Percentiles rank a stretch among this genome's conserved stretches.
Evolutionary conservation across 2,797 vertebrate genomes (phyloP).

Genomic region (Typhlichthys subterraneus): DNA sequence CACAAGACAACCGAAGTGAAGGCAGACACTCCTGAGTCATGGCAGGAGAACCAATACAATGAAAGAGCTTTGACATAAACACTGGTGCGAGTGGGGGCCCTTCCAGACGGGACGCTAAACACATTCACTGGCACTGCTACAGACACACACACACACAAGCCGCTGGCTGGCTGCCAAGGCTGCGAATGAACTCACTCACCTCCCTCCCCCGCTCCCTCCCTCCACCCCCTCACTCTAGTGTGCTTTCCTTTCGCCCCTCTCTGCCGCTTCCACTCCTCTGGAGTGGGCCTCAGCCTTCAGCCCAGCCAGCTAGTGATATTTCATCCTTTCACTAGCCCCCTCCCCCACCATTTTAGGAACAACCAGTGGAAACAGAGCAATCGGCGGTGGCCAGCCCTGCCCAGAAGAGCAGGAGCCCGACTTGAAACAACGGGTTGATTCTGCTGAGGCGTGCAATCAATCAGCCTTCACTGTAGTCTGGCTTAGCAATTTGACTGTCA

Average conservation of each 20-base stretch:
- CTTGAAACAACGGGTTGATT: slow-evolving; percentile 65
- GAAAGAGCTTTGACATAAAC: slow-evolving; percentile 72
- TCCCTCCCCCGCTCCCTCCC: slow-evolving; percentile 49
- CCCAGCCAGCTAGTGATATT: slow-evolving; percentile 57
- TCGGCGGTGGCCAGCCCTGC: slow-evolving; percentile 50
- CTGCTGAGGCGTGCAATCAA: slow-evolving; percentile 56
- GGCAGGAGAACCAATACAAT: slow-evolving; percentile 68
- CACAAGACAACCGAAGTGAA: slow-evolving; percentile 22
- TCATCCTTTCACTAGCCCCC: slow-evolving; percentile 55
- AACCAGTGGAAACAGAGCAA: slow-evolving; percentile 62
- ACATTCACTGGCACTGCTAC: slow-evolving; percentile 78
- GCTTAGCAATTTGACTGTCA: slow-evolving; percentile 24
- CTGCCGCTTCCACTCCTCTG: slow-evolving; percentile 51
- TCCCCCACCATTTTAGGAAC: slow-evolving; percentile 66
- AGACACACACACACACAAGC: slow-evolving; percentile 80
- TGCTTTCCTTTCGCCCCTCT: slow-evolving; percentile 52
- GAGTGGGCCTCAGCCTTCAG: slow-evolving; percentile 61
- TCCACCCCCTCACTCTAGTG: slow-evolving; percentile 42
- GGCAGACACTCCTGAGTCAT: slow-evolving; percentile 58
- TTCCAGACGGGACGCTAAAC: slow-evolving; percentile 80
- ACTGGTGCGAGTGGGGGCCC: slow-evolving; percentile 65
- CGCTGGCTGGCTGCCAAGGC: slow-evolving; percentile 72
- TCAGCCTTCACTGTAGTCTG: slow-evolving; percentile 35
- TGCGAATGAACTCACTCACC: slow-evolving; percentile 80
- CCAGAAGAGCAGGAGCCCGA: slow-evolving; percentile 51